Percentiles rank a stretch among this genome's conserved stretches.
Evolutionary conservation across 2,797 vertebrate genomes (phyloP).

Genomic region (Oreortyx pictus): DNA sequence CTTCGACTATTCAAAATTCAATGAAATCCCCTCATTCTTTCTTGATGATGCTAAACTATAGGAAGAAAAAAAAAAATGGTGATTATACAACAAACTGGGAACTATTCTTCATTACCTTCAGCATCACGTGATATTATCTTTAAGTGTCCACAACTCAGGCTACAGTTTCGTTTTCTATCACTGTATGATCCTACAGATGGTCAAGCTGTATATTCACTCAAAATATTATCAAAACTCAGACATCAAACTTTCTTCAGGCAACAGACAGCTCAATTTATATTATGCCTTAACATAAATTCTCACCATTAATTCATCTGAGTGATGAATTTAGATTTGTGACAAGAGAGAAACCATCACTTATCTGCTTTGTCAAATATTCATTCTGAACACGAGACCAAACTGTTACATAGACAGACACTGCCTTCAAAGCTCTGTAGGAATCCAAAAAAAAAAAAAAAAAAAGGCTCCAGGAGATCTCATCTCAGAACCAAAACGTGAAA

Average conservation of each 20-base stretch:
- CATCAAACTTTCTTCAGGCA: not conserved
- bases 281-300: slow-evolving; percentile 40
- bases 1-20: not conserved
- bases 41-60: not conserved
- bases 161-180: not conserved
- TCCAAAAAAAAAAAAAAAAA: slow-evolving; percentile 2
- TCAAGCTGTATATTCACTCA: not conserved
- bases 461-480: slow-evolving; percentile 61
- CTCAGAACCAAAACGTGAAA: slow-evolving; percentile 58
- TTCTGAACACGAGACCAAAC: slow-evolving; percentile 70
- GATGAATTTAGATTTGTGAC: slow-evolving; percentile 60
- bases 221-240: not conserved
- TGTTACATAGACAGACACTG: slow-evolving; percentile 68
- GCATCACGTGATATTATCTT: not conserved
- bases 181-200: not conserved
- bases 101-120: not conserved
- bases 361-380: slow-evolving; percentile 71
- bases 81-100: not conserved
- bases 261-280: not conserved
- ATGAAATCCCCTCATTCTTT: not conserved
- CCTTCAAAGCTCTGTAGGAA: slow-evolving; percentile 71
- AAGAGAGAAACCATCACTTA: slow-evolving; percentile 65
- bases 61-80: not conserved
- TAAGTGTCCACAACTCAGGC: not conserved
- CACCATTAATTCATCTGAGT: slow-evolving; percentile 50